Conservation (phyloP, 2,113 vertebrate genomes). For the Atractosteus spatula region DNA sequence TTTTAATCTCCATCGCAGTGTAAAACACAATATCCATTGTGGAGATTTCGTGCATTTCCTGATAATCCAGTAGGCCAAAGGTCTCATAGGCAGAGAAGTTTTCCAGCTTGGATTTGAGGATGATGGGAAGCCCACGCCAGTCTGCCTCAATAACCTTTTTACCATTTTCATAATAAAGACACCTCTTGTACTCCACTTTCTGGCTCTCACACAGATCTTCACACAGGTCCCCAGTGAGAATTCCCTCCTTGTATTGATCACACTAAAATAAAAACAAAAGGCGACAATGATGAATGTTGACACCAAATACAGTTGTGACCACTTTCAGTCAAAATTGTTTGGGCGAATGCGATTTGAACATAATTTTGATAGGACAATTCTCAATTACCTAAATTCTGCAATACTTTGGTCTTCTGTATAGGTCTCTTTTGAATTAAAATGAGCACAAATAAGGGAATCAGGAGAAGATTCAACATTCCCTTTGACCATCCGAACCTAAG, state of each 20-base stretch:
- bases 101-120: conserved; percentile 90
- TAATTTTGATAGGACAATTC: neutral
- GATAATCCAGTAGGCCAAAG: conserved; percentile 70
- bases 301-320: too few relatives aligned
- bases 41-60: conserved; percentile 63
- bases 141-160: conserved; percentile 92
- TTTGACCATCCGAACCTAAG: too few relatives aligned
- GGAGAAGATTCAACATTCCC: too few relatives aligned
- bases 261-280: conserved; percentile 72
- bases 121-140: conserved; percentile 80
- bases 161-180: conserved; percentile 87
- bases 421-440: too few relatives aligned
- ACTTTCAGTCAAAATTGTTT: neutral
- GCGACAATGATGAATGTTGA: neutral
- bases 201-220: conserved; percentile 83
- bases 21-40: conserved; percentile 83
- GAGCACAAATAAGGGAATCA: too few relatives aligned
- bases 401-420: neutral
- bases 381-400: neutral
- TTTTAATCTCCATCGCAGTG: conserved; percentile 82
- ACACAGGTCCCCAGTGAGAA: conserved; percentile 82
- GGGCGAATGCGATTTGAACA: neutral
- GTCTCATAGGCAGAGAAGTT: conserved; percentile 85
- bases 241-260: conserved; percentile 74
- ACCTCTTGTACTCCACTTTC: conserved; percentile 79